Percentiles rank a stretch among this genome's conserved stretches.
phyloP scores from a whole-genome alignment of 2,113 vertebrate species.

The Motacilla tschutschensis region DNA sequence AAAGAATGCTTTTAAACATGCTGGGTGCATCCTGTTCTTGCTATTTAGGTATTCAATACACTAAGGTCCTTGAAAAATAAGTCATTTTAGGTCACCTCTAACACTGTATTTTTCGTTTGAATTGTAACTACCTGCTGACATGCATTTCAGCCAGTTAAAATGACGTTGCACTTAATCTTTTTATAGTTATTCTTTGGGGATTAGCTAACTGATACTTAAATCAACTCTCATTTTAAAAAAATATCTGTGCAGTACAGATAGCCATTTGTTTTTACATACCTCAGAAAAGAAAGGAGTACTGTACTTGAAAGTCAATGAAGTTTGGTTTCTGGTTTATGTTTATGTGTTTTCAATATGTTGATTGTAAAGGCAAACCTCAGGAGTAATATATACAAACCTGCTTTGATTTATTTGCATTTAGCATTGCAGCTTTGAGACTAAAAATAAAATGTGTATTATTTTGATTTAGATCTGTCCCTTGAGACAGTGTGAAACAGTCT shows the following conservation, averaged over 20 bases:
- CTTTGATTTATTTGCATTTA: constrained; percentile 64
- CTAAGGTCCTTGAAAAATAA: not conserved
- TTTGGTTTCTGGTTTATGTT: constrained; percentile 33
- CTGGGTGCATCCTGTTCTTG: not conserved
- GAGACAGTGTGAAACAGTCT: constrained; percentile 19
- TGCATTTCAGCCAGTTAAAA: not conserved
- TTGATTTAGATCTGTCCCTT: constrained; percentile 60
- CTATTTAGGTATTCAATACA: not conserved
- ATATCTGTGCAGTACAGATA: not conserved
- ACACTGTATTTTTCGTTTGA: not conserved
- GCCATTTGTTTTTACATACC: constrained; percentile 20
- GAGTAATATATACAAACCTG: constrained; percentile 31
- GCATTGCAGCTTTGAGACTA: constrained; percentile 50
- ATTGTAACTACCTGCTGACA: constrained; percentile 4
- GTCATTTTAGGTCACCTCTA: constrained; percentile 11
- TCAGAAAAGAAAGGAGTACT: not conserved
- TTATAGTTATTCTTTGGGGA: constrained; percentile 1
- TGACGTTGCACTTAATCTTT: constrained; percentile 15
- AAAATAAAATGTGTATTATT: constrained; percentile 65
- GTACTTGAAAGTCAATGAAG: constrained; percentile 4
- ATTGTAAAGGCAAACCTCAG: constrained; percentile 60
- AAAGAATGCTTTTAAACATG: not conserved
- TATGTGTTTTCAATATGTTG: constrained; percentile 33
- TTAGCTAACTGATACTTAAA: constrained; percentile 24
- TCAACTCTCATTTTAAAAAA: constrained; percentile 37